Percentiles rank a stretch among this genome's conserved stretches.
Evolutionary conservation across 2,113 vertebrate species (phyloP).

Genomic region (Mungos mungo): DNA sequence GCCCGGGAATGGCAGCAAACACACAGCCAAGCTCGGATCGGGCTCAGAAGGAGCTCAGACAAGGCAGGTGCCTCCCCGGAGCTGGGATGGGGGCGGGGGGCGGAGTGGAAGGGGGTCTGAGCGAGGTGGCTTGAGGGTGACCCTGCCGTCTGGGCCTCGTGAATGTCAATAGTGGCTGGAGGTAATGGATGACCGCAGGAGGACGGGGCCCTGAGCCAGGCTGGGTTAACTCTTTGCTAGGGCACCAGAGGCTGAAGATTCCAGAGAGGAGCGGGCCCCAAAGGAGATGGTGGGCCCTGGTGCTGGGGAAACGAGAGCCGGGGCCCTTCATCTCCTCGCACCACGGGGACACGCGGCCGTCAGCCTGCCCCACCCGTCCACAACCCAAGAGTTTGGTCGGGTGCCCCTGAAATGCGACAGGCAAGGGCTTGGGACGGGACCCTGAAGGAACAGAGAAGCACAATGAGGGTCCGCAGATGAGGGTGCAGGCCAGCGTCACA

Average conservation of each 20-base stretch:
- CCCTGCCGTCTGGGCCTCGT: neutral
- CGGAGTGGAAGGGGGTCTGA: neutral
- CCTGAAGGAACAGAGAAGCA: neutral
- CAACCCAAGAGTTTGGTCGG: neutral
- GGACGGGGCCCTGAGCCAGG: neutral
- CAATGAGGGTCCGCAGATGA: neutral
- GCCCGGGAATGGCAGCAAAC: neutral
- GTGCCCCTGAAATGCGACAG: neutral
- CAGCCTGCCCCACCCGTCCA: fast-evolving
- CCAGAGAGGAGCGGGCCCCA: fast-evolving
- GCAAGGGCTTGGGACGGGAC: neutral
- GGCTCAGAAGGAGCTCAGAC: neutral
- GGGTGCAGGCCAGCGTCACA: neutral
- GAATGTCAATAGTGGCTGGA: neutral
- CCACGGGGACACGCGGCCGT: neutral
- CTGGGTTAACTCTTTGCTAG: neutral
- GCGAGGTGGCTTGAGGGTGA: constrained; percentile 8
- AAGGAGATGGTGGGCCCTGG: neutral
- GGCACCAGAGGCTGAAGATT: neutral
- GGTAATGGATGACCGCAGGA: neutral
- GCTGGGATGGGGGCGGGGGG: neutral
- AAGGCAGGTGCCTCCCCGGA: too few relatives aligned
- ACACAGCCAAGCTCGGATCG: neutral
- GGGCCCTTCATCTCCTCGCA: neutral
- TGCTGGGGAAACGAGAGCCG: fast-evolving